Evolutionary conservation across 1,140 invertebrate species (phyloP), one percentile per base, ranked within the genome.

Genomic region (Cheumatopsyche charites): DNA sequence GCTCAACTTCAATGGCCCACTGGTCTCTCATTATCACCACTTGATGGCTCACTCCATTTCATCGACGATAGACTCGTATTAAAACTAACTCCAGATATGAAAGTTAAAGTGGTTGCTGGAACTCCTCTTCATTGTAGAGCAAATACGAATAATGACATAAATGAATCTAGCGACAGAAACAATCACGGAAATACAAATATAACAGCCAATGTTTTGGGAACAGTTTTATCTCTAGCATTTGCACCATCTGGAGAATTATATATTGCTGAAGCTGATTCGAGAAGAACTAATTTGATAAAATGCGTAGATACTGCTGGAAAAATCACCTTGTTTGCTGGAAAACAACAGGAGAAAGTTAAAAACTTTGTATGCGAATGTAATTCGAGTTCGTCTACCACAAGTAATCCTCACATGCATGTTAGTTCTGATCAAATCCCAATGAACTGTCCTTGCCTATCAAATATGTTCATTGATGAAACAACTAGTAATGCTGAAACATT

Each of bases 1-100:
- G 92, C 94, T 0, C 94, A 96, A 81, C 83, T 97, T 9, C 93
- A 97, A 79, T 98, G 97, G 97, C 97, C 97, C 1, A 97, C 95
- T 13, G 94, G 94, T 19, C 82, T 99, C 42, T 91, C 95, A 0
- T 83, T 98, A 11, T 98, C 95, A 79, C 96, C 96, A 1, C 80
- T 98, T 4, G 97, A 99, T 81, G 94, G 95, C 42, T 92, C 93
- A 0, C 83, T 99, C 0, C 94, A 98, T 79, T 97, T 98, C 76
- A 93, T 98, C 61, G 97, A 99, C 79, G 95, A 98, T 79, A 89
- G 95, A 72, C 88, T 98, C 1, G 92, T 99, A 0, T 84, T 98
- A 43, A 95, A 96, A 81, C 83, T 98, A 47, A 97, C 95, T 0
- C 90, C 91, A 41, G 95, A 96, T 78, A 89, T 94, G 86, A 95